These are phyloP conservation scores for Ganaspis brasiliensis DNA, from an alignment of 2,888 invertebrate species.

Conservation along the genomic window DNA sequence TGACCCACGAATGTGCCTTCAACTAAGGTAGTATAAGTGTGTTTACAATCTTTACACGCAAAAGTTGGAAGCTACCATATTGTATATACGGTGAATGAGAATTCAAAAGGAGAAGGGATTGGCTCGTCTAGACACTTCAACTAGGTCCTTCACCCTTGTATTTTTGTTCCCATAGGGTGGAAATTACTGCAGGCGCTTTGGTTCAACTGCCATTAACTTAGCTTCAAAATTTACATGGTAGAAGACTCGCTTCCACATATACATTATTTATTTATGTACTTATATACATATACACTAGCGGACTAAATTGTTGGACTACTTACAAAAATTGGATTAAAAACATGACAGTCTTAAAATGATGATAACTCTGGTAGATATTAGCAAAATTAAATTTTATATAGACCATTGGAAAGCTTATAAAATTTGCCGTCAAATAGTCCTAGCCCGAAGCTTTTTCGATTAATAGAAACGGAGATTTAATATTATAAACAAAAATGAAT, in stretches of 20 bases:
- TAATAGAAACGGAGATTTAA: no score
- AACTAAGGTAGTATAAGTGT: background rate
- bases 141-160: conserved; percentile 2
- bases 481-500: no score
- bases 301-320: no score
- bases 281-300: no score
- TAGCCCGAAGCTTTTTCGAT: no score
- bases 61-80: background rate
- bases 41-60: background rate
- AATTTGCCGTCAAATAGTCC: no score
- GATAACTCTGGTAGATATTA: no score
- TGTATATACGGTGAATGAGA: background rate
- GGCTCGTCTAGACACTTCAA: background rate
- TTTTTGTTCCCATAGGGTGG: conserved; percentile 22
- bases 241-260: background rate
- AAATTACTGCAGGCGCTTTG: conserved; percentile 26
- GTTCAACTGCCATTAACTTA: conserved; percentile 27
- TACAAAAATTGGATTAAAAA: no score
- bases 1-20: conserved; percentile 31
- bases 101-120: conserved; percentile 19
- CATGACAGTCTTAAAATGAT: no score
- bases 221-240: conserved; percentile 32
- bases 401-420: no score
- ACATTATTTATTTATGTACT: no score
- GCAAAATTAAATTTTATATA: no score